Evolutionary conservation across 2,888 invertebrate genomes (phyloP), one percentile per base, ranked within the genome.

Genomic region (Synanthedon vespiformis): DNA sequence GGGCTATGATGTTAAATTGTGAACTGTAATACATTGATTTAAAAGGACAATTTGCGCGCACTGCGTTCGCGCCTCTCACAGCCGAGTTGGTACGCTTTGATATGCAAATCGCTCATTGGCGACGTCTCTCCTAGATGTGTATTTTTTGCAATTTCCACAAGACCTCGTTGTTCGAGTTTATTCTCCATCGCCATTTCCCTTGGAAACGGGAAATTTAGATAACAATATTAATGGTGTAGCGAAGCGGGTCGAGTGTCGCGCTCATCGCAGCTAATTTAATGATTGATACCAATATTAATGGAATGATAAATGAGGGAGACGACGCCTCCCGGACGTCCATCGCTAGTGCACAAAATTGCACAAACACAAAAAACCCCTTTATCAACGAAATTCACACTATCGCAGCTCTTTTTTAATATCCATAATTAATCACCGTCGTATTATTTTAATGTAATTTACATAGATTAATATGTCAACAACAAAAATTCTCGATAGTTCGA

Each of bases 211-310:
- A 52, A 53, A 53, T 51, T 13, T 49, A 52, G 53, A 55, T 53
- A 55, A 55, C 55, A 48, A 53, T 16, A 53, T 55, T 55, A 55
- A 47, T 49, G 49, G 18, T 14, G 48, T 2, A 48, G 48, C 44
- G 13, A n/a, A 44, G 13, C 44, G 44, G 11, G 44, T 44, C n/a
- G 44, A 44, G 44, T 14, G 44, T 44, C 44, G 44, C 44, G 13
- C 6, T 14, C 14, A 44, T 44, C 44, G 44, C 44, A n/a, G 44
- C 13, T 44, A 44, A 44, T 44, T 44, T 44, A 13, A 14, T 44
- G 44, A 44, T 44, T 44, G 44, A 44, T 44, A n/a, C 11, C 13
- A 44, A 44, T 44, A 44, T 44, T 44, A 12, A 44, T n/a, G n/a
- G 44, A 14, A 44, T 44, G 44, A 44, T 44, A 44, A 44, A 44